Evolutionary conservation across 2,888 invertebrate species (phyloP).

Genomic region (Drosophila putrida): DNA sequence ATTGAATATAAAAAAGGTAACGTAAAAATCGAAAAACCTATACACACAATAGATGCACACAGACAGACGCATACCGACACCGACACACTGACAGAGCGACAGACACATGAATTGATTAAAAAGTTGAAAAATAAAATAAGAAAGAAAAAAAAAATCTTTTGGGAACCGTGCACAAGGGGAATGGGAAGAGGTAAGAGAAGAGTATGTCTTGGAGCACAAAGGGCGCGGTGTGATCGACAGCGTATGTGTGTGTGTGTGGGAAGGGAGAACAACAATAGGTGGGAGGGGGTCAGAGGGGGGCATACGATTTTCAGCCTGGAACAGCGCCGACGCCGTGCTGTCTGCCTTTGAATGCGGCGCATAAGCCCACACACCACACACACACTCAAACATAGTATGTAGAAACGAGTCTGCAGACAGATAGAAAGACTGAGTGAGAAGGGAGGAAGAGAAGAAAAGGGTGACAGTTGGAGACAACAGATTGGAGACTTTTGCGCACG

Average conservation of each 20-base stretch:
- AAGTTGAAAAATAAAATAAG: conserved; percentile 62
- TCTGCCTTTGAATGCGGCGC: conserved; percentile 76
- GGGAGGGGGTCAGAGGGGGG: not conserved
- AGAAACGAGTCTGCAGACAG: conserved; percentile 19
- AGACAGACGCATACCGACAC: conserved; percentile 38
- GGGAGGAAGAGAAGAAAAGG: conserved; percentile 4
- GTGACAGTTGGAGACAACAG: conserved; percentile 38
- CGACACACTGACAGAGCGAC: conserved; percentile 26
- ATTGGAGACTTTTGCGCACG: conserved; percentile 47
- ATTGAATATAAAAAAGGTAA: conserved; percentile 77
- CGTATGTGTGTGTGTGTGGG: conserved; percentile 10
- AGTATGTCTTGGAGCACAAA: conserved; percentile 53
- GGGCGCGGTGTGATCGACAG: conserved; percentile 55
- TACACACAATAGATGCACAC: conserved; percentile 74
- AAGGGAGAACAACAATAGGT: conserved; percentile 3
- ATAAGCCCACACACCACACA: conserved; percentile 64
- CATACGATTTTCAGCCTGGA: conserved; percentile 11
- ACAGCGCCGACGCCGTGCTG: conserved; percentile 69
- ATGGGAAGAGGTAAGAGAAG: conserved; percentile 2
- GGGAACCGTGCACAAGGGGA: conserved; percentile 27
- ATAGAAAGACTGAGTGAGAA: conserved; percentile 18
- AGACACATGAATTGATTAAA: conserved; percentile 77
- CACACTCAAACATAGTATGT: conserved; percentile 15
- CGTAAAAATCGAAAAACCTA: conserved; percentile 79
- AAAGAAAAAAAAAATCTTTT: conserved; percentile 49